Evolutionary conservation across 2,797 vertebrate species (phyloP), one percentile per base, ranked within the genome.

Genomic region (Denticeps clupeoides): DNA sequence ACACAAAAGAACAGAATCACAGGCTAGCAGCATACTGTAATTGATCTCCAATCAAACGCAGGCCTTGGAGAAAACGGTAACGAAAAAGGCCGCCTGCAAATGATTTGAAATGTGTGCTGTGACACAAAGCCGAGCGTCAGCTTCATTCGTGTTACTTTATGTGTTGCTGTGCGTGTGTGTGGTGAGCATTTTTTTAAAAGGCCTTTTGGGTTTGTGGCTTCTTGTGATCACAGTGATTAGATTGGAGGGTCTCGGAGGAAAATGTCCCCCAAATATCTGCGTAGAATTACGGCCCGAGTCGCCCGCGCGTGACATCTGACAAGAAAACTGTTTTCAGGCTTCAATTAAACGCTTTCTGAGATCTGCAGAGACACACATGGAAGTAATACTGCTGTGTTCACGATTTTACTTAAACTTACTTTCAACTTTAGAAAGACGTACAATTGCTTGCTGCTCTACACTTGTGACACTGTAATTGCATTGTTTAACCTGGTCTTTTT

Each of bases 291-390:
- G 65, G 54, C 56, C 67, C 49, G 46, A 45, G 41, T 19, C 1
- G 8, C 55, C 46, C 47, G 42, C 37, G 62, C 49, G 51, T 54
- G 42, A 56, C 45, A 42, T 64, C 51, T 62, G 63, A 68, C 59
- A 57, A 56, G 47, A 58, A 59, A 71, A 68, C 54, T 27, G 45
- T 60, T 67, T 62, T 68, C 65, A 61, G 55, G 62, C 65, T 65
- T 66, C 42, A 16, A 4, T 53, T 49, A 31, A 38, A 47, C 59
- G 54, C 40, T 51, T n/a, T n/a, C n/a, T 29, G 35, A 62, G 46
- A 46, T 55, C 52, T 57, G 55, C 24, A 51, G 65, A 31, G 27
- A 26, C 49, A 53, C 55, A 57, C 63, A 64, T 62, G 54, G 70
- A 49, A 69, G 52, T 53, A 44, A 68, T 64, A 35, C 16, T 15